Evolutionary conservation across 2,113 vertebrate species (phyloP).

Genomic region (Halichoerus grypus): DNA sequence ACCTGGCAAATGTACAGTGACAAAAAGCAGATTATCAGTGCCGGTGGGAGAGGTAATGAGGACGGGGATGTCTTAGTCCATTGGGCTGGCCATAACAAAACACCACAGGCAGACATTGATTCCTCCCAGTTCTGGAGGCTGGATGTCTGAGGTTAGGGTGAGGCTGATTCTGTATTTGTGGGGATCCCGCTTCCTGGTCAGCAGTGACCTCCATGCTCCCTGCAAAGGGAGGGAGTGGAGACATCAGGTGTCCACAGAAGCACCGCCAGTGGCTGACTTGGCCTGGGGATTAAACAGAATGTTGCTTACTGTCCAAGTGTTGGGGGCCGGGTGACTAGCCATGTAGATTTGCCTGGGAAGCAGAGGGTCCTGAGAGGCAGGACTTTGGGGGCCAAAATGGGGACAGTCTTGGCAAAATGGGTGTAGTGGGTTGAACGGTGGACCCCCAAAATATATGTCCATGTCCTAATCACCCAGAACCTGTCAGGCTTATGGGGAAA

Average conservation of each 20-base stretch:
- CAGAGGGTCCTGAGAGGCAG: too few species aligned
- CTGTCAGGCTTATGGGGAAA: background rate
- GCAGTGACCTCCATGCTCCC: background rate
- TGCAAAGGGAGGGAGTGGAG: too few species aligned
- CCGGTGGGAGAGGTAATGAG: background rate
- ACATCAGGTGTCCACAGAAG: background rate
- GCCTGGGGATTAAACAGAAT: background rate
- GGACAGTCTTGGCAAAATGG: too few species aligned
- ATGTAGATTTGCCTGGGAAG: too few species aligned
- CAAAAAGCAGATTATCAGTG: background rate
- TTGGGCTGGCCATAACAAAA: background rate
- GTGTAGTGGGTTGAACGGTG: background rate
- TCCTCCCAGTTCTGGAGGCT: background rate
- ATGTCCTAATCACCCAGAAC: too few species aligned
- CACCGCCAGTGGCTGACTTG: accelerated
- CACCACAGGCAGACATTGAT: too few species aligned
- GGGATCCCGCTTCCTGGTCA: background rate
- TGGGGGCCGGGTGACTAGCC: accelerated
- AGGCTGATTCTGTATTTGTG: background rate
- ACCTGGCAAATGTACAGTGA: background rate
- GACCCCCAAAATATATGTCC: background rate
- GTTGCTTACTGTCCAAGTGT: background rate
- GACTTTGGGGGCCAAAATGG: too few species aligned
- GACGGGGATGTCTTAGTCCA: background rate
- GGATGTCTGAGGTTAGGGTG: background rate